A percentile compares a stretch with the other conserved stretches of the same genome.
Conservation (phyloP, 1,140 invertebrate genomes). For the Propsilocerus akamusi region DNA sequence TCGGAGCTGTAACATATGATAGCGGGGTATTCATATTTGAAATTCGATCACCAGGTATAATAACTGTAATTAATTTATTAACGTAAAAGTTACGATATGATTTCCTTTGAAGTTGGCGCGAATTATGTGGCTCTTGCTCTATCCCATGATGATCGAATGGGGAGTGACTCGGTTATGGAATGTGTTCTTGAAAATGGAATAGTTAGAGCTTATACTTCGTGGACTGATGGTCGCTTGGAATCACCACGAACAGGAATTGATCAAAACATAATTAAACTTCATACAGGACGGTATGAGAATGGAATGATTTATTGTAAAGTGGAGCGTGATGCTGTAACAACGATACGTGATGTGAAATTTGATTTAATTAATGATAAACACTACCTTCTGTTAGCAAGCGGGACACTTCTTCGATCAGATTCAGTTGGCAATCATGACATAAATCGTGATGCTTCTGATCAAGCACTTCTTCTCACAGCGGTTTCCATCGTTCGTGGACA, state of each 20-base stretch:
- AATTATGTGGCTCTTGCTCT: conserved; percentile 50
- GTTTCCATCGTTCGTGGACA: conserved; percentile 32
- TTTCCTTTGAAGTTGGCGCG: background rate
- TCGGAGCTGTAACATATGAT: conserved; percentile 31
- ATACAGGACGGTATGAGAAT: conserved; percentile 35
- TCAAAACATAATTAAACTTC: conserved; percentile 36
- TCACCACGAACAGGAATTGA: conserved; percentile 10
- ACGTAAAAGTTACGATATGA: too few species aligned
- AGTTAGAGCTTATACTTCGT: conserved; percentile 43
- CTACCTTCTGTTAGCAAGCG: conserved; percentile 47
- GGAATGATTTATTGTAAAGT: conserved; percentile 49
- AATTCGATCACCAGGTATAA: background rate
- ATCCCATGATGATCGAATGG: conserved; percentile 53
- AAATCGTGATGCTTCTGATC: conserved; percentile 28
- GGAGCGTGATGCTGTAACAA: conserved; percentile 34
- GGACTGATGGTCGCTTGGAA: conserved; percentile 21
- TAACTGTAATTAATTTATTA: too few species aligned
- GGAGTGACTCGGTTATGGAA: conserved; percentile 61
- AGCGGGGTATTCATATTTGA: background rate
- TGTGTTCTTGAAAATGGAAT: conserved; percentile 39
- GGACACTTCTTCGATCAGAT: conserved; percentile 25
- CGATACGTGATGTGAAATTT: conserved; percentile 35
- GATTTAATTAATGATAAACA: conserved; percentile 46
- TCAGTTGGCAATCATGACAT: conserved; percentile 39
- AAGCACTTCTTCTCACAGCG: conserved; percentile 32